Conservation (phyloP, 2,113 vertebrate genomes). For the Speoplatyrhinus poulsoni region DNA sequence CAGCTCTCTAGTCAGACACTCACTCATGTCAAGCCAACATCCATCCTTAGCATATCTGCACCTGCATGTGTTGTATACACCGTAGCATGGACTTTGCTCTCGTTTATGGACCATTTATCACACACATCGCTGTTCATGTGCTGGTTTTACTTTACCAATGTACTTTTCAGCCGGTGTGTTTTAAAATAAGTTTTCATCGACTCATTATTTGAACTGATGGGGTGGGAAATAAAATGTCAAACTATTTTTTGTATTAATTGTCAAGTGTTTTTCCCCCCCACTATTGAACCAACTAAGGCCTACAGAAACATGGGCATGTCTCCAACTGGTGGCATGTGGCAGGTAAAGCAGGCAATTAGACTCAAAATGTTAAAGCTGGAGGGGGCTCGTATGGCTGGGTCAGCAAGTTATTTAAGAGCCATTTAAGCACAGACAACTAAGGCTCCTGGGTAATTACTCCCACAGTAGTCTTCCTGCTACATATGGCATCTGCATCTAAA, state of each 20-base stretch:
- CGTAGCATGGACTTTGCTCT: neutral
- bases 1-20: constrained; percentile 23
- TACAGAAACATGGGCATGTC: neutral
- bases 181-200: constrained; percentile 1
- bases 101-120: neutral
- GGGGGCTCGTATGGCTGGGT: constrained; percentile 45
- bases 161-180: no score
- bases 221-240: constrained; percentile 46
- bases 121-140: neutral
- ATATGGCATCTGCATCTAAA: constrained; percentile 15
- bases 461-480: neutral
- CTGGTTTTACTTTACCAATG: neutral
- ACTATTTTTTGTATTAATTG: neutral
- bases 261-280: no score
- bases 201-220: constrained; percentile 5
- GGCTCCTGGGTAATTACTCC: constrained; percentile 13
- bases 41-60: no score
- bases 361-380: constrained; percentile 13
- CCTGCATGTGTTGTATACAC: no score
- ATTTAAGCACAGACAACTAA: constrained; percentile 57
- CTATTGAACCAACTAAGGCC: neutral
- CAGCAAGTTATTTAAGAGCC: constrained; percentile 55
- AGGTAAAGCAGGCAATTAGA: constrained; percentile 37
- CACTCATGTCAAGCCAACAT: neutral
- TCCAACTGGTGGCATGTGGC: constrained; percentile 34